These are phyloP conservation scores for Mimachlamys varia DNA, from an alignment of 2,888 invertebrate genomes.

Conservation along the genomic window DNA sequence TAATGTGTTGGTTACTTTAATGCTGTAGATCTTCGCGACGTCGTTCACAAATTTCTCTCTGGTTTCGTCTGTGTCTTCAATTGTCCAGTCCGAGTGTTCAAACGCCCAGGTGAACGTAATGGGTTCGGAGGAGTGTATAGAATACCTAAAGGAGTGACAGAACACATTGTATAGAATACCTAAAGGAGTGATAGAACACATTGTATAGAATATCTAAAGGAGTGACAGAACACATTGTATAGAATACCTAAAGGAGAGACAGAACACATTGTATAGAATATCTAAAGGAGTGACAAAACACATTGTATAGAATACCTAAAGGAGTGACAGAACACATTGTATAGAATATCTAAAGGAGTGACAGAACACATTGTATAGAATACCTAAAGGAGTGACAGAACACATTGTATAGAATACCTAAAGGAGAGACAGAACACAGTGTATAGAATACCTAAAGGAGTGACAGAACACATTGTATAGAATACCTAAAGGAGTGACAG, in stretches of 20 bases:
- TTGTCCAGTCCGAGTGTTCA: conserved; percentile 72
- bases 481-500: conserved; percentile 59
- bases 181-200: conserved; percentile 46
- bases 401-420: conserved; percentile 75
- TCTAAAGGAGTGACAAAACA: conserved; percentile 53
- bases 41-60: conserved; percentile 71
- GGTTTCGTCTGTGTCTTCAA: conserved; percentile 36
- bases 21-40: conserved; percentile 82
- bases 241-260: conserved; percentile 62
- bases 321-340: conserved; percentile 53
- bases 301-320: conserved; percentile 75
- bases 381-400: conserved; percentile 57
- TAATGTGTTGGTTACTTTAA: conserved; percentile 84
- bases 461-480: conserved; percentile 68
- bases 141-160: conserved; percentile 59
- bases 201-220: conserved; percentile 75
- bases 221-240: conserved; percentile 66
- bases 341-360: conserved; percentile 71
- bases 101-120: conserved; percentile 83
- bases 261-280: conserved; percentile 71
- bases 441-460: conserved; percentile 74
- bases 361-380: conserved; percentile 69
- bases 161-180: conserved; percentile 73
- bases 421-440: conserved; percentile 48
- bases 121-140: conserved; percentile 80